Percentiles rank a stretch among this genome's conserved stretches.
Evolutionary conservation across 1,140 invertebrate genomes (phyloP).

Genomic region (Cataglyphis hispanica): DNA sequence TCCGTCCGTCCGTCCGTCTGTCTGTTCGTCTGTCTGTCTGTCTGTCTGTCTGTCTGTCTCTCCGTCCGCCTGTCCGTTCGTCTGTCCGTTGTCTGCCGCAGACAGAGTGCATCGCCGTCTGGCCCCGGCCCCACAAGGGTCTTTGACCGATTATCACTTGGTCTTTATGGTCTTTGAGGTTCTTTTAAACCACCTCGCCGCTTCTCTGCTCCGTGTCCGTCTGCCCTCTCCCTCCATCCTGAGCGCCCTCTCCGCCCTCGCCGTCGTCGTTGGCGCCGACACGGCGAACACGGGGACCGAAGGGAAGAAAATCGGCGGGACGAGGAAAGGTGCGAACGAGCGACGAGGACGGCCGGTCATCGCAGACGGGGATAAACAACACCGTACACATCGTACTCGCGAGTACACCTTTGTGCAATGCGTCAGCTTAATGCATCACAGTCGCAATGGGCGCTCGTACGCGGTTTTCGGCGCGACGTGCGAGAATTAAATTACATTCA

Average conservation of each 20-base stretch:
- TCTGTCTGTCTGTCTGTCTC: slow-evolving; percentile 28
- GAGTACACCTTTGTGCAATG: slow-evolving; percentile 42
- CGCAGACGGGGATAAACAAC: slow-evolving; percentile 41
- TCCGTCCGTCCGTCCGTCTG: slow-evolving; percentile 35
- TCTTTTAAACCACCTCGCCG: slow-evolving; percentile 78
- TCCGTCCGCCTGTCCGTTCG: slow-evolving; percentile 37
- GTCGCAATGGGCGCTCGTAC: neutral
- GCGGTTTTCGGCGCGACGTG: slow-evolving; percentile 26
- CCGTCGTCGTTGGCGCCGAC: slow-evolving; percentile 45
- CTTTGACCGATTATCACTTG: slow-evolving; percentile 84
- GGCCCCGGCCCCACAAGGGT: slow-evolving; percentile 79
- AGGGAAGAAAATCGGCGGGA: slow-evolving; percentile 58
- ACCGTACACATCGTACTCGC: slow-evolving; percentile 24
- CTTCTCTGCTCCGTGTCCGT: slow-evolving; percentile 61
- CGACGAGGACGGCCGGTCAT: slow-evolving; percentile 28
- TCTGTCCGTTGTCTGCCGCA: slow-evolving; percentile 79
- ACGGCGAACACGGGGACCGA: slow-evolving; percentile 53
- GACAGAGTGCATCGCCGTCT: slow-evolving; percentile 79
- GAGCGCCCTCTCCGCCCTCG: slow-evolving; percentile 39
- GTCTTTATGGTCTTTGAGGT: slow-evolving; percentile 83
- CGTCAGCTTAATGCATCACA: slow-evolving; percentile 46
- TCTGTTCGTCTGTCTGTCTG: slow-evolving; percentile 20
- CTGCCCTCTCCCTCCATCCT: slow-evolving; percentile 13
- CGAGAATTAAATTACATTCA: slow-evolving; percentile 10
- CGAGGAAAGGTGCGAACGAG: slow-evolving; percentile 55